These are phyloP conservation scores for Furnarius figulus DNA, from an alignment of 2,113 vertebrate species.

Conservation along the genomic window DNA sequence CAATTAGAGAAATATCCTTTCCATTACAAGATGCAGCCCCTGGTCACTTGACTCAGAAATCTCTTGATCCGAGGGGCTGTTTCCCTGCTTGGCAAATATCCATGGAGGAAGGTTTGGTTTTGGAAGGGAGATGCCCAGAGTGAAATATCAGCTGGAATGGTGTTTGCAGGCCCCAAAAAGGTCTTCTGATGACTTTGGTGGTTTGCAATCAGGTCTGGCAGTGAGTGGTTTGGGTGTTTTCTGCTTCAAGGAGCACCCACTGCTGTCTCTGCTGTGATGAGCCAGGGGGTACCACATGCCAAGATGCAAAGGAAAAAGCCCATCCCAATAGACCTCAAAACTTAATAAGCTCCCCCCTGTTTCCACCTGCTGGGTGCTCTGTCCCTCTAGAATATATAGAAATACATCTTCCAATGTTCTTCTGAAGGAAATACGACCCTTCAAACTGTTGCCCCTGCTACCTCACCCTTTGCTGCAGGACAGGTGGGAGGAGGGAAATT, in stretches of 20 bases:
- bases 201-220: background rate
- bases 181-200: background rate
- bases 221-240: background rate
- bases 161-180: background rate
- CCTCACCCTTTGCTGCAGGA: background rate
- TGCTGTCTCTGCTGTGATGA: background rate
- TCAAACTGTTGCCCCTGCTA: background rate
- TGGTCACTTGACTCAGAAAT: background rate
- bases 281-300: fast-evolving
- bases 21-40: background rate
- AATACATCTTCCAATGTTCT: background rate
- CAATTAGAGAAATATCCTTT: background rate
- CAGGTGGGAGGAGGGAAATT: background rate
- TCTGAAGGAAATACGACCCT: background rate
- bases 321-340: background rate
- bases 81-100: background rate
- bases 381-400: background rate
- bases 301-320: background rate
- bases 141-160: background rate
- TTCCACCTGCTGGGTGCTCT: background rate
- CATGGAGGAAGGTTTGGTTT: background rate
- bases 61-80: fast-evolving
- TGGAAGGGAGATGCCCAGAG: background rate
- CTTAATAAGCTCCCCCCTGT: background rate
- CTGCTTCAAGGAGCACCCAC: background rate